Percentiles rank a stretch among this genome's conserved stretches.
phyloP scores from a whole-genome alignment of 2,113 vertebrate genomes.

The Lophius piscatorius region DNA sequence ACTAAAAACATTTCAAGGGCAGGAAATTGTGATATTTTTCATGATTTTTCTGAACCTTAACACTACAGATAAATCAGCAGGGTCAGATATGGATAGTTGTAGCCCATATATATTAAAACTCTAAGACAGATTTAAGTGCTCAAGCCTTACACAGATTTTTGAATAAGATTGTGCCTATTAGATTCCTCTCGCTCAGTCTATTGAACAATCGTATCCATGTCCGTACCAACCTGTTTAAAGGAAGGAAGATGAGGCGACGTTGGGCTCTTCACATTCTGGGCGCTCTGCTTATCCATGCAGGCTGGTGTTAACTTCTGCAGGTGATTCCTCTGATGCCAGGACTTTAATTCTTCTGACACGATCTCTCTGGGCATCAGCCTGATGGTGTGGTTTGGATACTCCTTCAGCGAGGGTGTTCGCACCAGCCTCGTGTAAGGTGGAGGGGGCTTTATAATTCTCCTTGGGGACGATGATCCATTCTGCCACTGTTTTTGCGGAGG shows the following conservation, averaged over 20 bases:
- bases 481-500: conserved; percentile 55
- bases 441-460: conserved; percentile 71
- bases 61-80: no score
- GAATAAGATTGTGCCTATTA: no score
- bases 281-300: conserved; percentile 77
- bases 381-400: conserved; percentile 76
- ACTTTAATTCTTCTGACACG: conserved; percentile 85
- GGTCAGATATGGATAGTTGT: no score
- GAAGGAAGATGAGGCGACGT: conserved; percentile 66
- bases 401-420: conserved; percentile 84
- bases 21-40: no score
- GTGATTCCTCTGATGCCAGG: conserved; percentile 86
- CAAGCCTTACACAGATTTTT: no score
- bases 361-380: conserved; percentile 80
- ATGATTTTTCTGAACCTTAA: no score
- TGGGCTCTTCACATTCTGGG: conserved; percentile 69
- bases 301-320: conserved; percentile 65
- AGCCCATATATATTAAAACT: no score
- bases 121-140: no score
- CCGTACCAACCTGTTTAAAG: conserved; percentile 71
- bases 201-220: not conserved
- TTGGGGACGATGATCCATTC: conserved; percentile 52
- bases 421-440: conserved; percentile 80
- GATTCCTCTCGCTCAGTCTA: no score
- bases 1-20: no score